Evolutionary conservation across 2,797 vertebrate genomes (phyloP).

Genomic region (Coilia nasus): DNA sequence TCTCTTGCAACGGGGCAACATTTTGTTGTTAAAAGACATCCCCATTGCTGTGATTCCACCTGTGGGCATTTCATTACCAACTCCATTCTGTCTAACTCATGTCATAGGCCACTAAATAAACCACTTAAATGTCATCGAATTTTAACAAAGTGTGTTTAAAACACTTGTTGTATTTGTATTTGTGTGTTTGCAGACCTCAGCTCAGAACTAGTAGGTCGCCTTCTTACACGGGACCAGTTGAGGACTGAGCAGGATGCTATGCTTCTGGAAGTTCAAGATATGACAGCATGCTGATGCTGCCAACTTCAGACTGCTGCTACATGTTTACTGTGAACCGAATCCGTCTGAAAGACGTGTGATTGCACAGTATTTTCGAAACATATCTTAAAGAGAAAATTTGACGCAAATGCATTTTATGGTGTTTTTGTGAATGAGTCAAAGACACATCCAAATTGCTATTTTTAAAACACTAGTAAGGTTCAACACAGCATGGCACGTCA

Average conservation of each 20-base stretch:
- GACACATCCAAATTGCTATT: too few species aligned
- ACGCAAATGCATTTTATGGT: too few species aligned
- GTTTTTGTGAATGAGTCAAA: too few species aligned
- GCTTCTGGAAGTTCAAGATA: conserved; percentile 78
- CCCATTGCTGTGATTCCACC: too few species aligned
- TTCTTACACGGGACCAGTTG: conserved; percentile 76
- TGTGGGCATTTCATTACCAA: too few species aligned
- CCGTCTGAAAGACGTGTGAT: conserved; percentile 41
- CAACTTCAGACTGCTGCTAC: conserved; percentile 41
- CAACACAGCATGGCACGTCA: too few species aligned
- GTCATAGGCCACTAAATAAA: neutral
- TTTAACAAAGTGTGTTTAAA: neutral
- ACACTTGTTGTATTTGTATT: neutral
- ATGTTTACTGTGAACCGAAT: conserved; percentile 51
- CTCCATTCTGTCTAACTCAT: too few species aligned
- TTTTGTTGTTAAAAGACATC: too few species aligned
- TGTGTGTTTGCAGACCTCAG: conserved; percentile 68
- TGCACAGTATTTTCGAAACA: conserved; percentile 41
- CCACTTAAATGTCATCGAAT: neutral
- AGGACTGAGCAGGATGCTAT: conserved; percentile 81
- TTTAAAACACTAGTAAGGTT: too few species aligned
- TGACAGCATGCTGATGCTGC: conserved; percentile 65
- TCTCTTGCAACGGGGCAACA: too few species aligned
- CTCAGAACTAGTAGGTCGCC: conserved; percentile 77
- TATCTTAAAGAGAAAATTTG: neutral